phyloP scores from a whole-genome alignment of 2,888 invertebrate species.

The Agrochola macilenta region DNA sequence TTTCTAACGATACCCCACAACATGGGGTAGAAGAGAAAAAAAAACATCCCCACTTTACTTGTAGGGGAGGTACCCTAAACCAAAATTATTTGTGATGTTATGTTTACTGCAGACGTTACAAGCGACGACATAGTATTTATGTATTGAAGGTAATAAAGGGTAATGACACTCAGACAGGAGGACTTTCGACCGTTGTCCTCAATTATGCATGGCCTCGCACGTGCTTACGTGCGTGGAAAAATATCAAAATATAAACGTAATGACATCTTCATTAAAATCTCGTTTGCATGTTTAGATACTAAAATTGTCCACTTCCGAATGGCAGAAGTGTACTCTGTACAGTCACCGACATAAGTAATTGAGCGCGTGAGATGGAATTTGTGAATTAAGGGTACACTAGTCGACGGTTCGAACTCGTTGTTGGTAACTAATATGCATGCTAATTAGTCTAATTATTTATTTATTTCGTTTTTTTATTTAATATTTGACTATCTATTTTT shows the following conservation, averaged over 20 bases:
- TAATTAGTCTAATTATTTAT: no score
- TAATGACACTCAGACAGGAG: not conserved
- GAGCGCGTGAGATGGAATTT: not conserved
- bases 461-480: no score
- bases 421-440: no score
- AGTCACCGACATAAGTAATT: conserved; percentile 13
- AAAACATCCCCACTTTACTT: no score
- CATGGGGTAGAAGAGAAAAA: no score
- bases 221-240: conserved; percentile 5
- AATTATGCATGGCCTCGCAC: conserved; percentile 5
- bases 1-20: no score
- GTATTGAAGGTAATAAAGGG: not conserved
- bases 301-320: conserved; percentile 55
- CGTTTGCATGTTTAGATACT: conserved; percentile 50
- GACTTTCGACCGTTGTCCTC: conserved; percentile 21
- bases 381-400: not conserved
- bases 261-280: conserved; percentile 53
- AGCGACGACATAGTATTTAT: not conserved
- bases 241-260: conserved; percentile 32
- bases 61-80: no score
- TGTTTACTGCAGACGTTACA: not conserved
- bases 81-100: no score
- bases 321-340: conserved; percentile 7
- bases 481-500: no score
- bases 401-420: no score